Base-by-base conservation (phyloP, 2,797 vertebrate species). In the Amblyopsis hoosieri region DNA sequence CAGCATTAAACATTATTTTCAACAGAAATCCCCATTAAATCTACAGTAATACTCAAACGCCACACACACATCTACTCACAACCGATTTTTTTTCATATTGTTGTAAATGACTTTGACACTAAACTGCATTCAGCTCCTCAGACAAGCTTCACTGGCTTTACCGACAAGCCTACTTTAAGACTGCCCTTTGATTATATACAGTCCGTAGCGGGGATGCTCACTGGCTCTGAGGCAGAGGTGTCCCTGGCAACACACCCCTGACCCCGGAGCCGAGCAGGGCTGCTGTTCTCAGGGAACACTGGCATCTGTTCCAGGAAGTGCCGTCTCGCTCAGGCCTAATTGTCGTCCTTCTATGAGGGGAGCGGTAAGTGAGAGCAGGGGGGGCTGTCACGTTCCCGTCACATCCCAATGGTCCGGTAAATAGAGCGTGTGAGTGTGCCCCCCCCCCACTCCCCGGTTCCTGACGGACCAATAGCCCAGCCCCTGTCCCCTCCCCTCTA, bases 351-450 rank as follows among this genome's bases (percentile, higher is more conserved):
- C 80, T 79, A 80, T 82, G 79, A 88, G 74, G 85, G 82, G 82
- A 72, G 84, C 85, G 78, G 89, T 89, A 87, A 89, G 86, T 86
- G 89, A 79, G 84, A 64, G 66, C 59, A 59, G 66, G 29, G 85
- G 83, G 78, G 72, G 72, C 82, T 90, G 86, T 90, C 88, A 88
- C 83, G 80, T 91, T 89, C 90, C 81, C 78, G 90, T 92, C 88
- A 91, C 86, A 85, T 93, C 86, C 89, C 90, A 90, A 78, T 88
- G 89, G 82, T 89, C 84, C 71, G 78, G 87, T 88, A 91, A 93
- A 92, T 90, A 89, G 88, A 91, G 89, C 87, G 83, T 92, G 89
- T 89, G 88, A 90, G 90, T 88, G 89, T 81, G 80, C 83, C 74
- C 84, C 81, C 19, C 19, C 23, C 19, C 19, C 19, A 23, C 23